phyloP scores from a whole-genome alignment of 1,140 invertebrate species.

The Eriosoma lanigerum region DNA sequence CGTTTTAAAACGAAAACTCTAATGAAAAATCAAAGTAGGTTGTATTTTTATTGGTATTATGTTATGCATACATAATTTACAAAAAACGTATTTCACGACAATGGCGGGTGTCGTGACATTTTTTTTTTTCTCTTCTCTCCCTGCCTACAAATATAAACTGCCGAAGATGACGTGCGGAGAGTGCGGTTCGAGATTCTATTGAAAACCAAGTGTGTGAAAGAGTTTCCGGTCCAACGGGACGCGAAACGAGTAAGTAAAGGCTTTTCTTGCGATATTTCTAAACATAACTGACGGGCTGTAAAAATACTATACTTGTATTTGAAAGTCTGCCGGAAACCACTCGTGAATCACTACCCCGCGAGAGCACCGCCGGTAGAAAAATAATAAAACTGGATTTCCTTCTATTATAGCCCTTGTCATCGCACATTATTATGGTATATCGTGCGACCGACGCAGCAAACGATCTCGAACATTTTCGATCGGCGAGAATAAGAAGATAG shows the following conservation, averaged over 20 bases:
- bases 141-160: not conserved
- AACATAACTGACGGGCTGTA: constrained; percentile 17
- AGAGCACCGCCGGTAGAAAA: no score
- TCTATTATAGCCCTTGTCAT: no score
- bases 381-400: no score
- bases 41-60: no score
- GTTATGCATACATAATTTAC: no score
- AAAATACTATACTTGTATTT: not conserved
- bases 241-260: constrained; percentile 6
- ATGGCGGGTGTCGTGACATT: not conserved
- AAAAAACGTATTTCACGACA: no score
- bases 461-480: no score
- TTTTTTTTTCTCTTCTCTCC: no score
- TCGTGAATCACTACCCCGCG: not conserved
- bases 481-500: no score
- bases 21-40: no score
- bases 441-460: not conserved
- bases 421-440: not conserved
- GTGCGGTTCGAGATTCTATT: not conserved
- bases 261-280: constrained; percentile 15
- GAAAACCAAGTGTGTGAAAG: constrained; percentile 27
- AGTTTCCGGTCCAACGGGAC: constrained; percentile 14
- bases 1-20: no score
- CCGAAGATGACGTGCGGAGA: not conserved
- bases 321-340: not conserved